A percentile compares a stretch with the other conserved stretches of the same genome.
phyloP scores from a whole-genome alignment of 2,888 invertebrate genomes.

The Campoletis raptor region DNA sequence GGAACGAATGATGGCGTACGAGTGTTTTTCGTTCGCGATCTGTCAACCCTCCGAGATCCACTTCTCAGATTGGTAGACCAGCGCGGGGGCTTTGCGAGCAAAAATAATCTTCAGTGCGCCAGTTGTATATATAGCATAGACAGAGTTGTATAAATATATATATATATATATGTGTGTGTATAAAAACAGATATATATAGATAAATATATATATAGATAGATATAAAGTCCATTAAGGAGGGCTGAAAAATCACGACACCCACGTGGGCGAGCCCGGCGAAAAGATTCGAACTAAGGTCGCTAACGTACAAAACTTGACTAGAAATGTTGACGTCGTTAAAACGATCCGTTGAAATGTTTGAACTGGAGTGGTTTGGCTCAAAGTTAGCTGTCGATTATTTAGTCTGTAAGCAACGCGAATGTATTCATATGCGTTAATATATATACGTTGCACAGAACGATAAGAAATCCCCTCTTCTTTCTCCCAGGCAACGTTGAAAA shows the following conservation, averaged over 20 bases:
- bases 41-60: slow-evolving; percentile 78
- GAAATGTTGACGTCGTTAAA: slow-evolving; percentile 28
- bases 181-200: slow-evolving; percentile 22
- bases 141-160: slow-evolving; percentile 41
- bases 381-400: slow-evolving; percentile 41
- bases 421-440: slow-evolving; percentile 36
- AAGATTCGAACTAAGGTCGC: slow-evolving; percentile 52
- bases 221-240: slow-evolving; percentile 50
- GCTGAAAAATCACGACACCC: slow-evolving; percentile 63
- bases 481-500: slow-evolving; percentile 1
- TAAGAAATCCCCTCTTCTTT: slow-evolving; percentile 36
- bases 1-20: slow-evolving; percentile 55
- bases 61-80: slow-evolving; percentile 79
- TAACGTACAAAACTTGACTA: slow-evolving; percentile 36
- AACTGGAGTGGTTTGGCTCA: slow-evolving; percentile 20
- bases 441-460: slow-evolving; percentile 35
- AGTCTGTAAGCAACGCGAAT: slow-evolving; percentile 39
- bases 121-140: slow-evolving; percentile 45
- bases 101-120: slow-evolving; percentile 78
- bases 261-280: slow-evolving; percentile 63
- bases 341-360: slow-evolving; percentile 35
- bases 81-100: slow-evolving; percentile 76
- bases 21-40: slow-evolving; percentile 70
- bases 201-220: slow-evolving; percentile 1
- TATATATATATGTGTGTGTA: slow-evolving; percentile 16